Evolutionary conservation across 2,888 invertebrate genomes (phyloP).

Genomic region (Ferrisia virgata): DNA sequence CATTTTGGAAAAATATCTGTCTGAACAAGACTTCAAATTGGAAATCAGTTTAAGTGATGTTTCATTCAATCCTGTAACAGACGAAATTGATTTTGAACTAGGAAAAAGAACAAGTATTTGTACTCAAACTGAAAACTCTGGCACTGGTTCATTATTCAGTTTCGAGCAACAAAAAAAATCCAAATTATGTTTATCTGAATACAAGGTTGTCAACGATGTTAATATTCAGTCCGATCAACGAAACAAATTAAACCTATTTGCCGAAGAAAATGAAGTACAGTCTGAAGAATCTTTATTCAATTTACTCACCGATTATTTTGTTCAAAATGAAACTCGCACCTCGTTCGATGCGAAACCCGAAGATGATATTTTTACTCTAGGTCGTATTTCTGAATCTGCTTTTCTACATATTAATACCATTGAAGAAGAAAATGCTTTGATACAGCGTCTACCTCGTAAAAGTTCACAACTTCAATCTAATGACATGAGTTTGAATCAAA

Average conservation of each 20-base stretch:
- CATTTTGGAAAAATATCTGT: neutral
- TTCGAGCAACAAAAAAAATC: neutral
- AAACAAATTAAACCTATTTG: neutral
- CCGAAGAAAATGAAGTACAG: neutral
- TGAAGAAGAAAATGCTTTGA: neutral
- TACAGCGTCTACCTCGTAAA: neutral
- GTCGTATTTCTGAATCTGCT: neutral
- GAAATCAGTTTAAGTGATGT: neutral
- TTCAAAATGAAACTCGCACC: neutral
- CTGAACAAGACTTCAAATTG: neutral
- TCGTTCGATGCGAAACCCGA: neutral
- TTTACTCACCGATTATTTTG: neutral
- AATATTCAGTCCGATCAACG: neutral
- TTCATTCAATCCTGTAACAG: neutral
- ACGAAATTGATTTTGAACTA: neutral
- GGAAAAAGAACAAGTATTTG: neutral
- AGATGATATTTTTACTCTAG: neutral
- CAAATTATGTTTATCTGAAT: neutral
- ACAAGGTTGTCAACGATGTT: neutral
- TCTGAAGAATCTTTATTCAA: neutral
- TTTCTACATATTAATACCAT: neutral
- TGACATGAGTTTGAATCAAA: neutral
- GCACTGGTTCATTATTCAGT: neutral
- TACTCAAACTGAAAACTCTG: neutral
- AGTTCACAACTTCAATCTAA: neutral